Evolutionary conservation across 2,113 vertebrate genomes (phyloP), one percentile per base, ranked within the genome.

Genomic region (Corvus cornix): DNA sequence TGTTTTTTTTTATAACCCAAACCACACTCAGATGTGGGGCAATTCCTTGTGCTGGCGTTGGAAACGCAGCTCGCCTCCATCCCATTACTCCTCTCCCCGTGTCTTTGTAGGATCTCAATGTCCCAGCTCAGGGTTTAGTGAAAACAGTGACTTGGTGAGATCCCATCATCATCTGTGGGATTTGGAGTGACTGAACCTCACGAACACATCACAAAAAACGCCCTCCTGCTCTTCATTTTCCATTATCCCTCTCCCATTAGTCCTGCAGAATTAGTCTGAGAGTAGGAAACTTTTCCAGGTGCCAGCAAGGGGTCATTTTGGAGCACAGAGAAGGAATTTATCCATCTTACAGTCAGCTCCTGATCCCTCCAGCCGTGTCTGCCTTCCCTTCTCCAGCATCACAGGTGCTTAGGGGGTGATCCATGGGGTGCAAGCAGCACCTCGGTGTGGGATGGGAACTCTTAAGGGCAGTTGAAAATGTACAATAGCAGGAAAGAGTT

Each of bases 11-110:
- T 2, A 21, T 11, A 44, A 39, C 13, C 9, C 39, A 46, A 33
- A n/a, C 16, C 31, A 2, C 31, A 3, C 30, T 41, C 35, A 6
- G 31, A 7, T 23, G 37, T 3, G 46, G 33, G 55, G 22, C 28
- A 74, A 3, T 8, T 12, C 35, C 37, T 66, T 26, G 20, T 48
- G 31, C 51, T 37, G 46, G 21, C 17, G 26, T 20, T 79, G 41
- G 67, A 56, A 39, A 12, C 0, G 0, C n/a, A 35, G 68, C 68
- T 66, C 2, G 0, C 7, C 58, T 23, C 69, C 35, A 23, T 8
- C 39, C 73, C 48, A 7, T 20, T 12, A 0, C 33, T 58, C 48
- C 39, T 43, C 69, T 46, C 26, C 1, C 20, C 2, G 3, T 6
- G 26, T 33, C 49, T 24, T 23, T 52, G 48, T 8, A 8, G 82